Evolutionary conservation across 2,797 vertebrate species (phyloP).

Genomic region (Clarias pachynema): DNA sequence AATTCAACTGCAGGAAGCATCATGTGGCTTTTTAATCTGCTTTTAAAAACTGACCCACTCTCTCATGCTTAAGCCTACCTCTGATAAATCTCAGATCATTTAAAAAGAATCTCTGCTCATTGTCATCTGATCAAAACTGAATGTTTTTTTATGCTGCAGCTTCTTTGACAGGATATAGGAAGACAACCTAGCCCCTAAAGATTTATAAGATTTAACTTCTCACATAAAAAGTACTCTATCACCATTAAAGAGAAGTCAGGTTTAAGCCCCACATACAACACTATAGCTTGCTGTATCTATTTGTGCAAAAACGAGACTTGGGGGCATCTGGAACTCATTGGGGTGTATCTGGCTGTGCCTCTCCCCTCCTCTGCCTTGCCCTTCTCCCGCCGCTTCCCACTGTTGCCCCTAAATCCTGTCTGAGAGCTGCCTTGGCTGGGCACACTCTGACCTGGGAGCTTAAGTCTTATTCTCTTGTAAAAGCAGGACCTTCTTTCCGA

Average conservation of each 20-base stretch:
- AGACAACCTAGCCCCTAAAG: constrained; percentile 55
- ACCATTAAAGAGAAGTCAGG: constrained; percentile 74
- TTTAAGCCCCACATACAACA: constrained; percentile 67
- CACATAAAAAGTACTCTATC: constrained; percentile 77
- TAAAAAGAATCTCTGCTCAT: constrained; percentile 59
- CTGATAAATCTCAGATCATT: constrained; percentile 57
- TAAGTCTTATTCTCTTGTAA: constrained; percentile 95
- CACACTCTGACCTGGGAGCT: constrained; percentile 80
- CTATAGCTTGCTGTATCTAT: constrained; percentile 65
- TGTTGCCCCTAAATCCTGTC: constrained; percentile 82
- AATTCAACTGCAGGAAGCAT: constrained; percentile 53
- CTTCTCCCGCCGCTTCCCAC: constrained; percentile 78
- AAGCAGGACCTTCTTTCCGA: constrained; percentile 76
- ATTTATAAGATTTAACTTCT: constrained; percentile 75
- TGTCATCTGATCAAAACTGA: constrained; percentile 61
- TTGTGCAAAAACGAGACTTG: constrained; percentile 66
- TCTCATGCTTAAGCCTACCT: constrained; percentile 49
- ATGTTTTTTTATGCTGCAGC: constrained; percentile 44
- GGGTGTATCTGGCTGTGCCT: constrained; percentile 75
- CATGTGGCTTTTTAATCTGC: constrained; percentile 57
- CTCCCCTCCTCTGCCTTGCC: constrained; percentile 76
- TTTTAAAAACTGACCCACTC: constrained; percentile 51
- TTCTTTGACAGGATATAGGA: constrained; percentile 59
- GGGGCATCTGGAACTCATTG: constrained; percentile 91
- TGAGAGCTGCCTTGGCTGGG: constrained; percentile 76